These are phyloP conservation scores for Tachyglossus aculeatus DNA, from an alignment of 2,797 vertebrate genomes.

Conservation along the genomic window DNA sequence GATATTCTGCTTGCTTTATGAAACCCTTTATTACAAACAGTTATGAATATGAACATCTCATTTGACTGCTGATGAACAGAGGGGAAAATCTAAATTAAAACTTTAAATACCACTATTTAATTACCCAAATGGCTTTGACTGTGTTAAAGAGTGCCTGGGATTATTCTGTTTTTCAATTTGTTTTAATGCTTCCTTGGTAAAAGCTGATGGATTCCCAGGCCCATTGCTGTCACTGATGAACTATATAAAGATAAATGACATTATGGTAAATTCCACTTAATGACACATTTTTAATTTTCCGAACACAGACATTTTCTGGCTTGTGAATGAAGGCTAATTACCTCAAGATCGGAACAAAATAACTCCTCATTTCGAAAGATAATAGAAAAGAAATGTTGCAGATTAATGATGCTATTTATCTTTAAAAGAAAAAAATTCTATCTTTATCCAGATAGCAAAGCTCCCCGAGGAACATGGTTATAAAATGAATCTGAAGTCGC, in stretches of 20 bases:
- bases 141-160: constrained; percentile 88
- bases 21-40: constrained; percentile 79
- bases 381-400: constrained; percentile 87
- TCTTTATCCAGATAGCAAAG: constrained; percentile 89
- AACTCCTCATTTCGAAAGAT: constrained; percentile 87
- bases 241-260: constrained; percentile 99
- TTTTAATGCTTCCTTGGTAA: constrained; percentile 84
- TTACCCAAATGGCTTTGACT: constrained; percentile 96
- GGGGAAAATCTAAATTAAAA: constrained; percentile 96
- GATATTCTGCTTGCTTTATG: constrained; percentile 78
- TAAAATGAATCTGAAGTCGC: constrained; percentile 99
- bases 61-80: constrained; percentile 82
- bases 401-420: constrained; percentile 91
- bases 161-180: constrained; percentile 99
- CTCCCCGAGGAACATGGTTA: constrained; percentile 94
- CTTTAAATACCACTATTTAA: constrained; percentile 99
- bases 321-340: constrained; percentile 92
- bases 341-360: constrained; percentile 85
- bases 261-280: constrained; percentile 99
- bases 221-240: constrained; percentile 86
- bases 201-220: constrained; percentile 86
- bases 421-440: constrained; percentile 92
- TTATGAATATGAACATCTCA: constrained; percentile 83
- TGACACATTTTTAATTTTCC: constrained; percentile 99
- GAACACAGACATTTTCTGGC: constrained; percentile 90